phyloP scores from a whole-genome alignment of 2,797 vertebrate species.

The Mionectes olivaceus region DNA sequence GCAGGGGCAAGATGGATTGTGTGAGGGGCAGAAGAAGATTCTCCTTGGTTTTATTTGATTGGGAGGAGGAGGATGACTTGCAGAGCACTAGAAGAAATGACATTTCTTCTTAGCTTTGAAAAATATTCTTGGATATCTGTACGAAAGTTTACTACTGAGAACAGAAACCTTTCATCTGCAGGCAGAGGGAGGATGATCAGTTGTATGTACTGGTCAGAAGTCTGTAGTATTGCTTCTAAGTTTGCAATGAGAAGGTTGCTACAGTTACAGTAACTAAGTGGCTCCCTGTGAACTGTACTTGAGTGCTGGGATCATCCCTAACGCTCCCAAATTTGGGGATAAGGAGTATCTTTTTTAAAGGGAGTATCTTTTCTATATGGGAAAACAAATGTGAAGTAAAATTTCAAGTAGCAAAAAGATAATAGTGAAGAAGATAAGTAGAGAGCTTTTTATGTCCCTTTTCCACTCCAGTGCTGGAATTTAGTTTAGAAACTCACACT shows the following conservation, averaged over 20 bases:
- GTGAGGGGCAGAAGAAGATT: neutral
- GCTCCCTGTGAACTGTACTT: neutral
- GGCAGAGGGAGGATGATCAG: neutral
- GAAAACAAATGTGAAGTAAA: neutral
- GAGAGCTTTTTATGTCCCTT: neutral
- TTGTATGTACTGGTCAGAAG: neutral
- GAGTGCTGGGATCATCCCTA: neutral
- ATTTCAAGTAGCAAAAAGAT: neutral
- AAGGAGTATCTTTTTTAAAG: neutral
- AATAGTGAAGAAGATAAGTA: neutral
- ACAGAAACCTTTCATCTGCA: neutral
- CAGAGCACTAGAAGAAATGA: neutral
- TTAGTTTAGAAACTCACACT: neutral
- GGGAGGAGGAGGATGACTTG: neutral
- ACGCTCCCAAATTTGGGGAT: neutral
- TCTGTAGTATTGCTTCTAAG: neutral
- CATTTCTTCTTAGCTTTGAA: neutral
- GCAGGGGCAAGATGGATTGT: neutral
- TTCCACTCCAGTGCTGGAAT: neutral
- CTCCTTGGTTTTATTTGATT: neutral
- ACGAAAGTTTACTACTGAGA: neutral
- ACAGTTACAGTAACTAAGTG: neutral
- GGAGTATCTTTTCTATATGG: accelerated
- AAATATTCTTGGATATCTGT: neutral
- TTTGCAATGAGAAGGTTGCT: neutral